Percentiles rank a stretch among this genome's conserved stretches.
These are phyloP conservation scores for Avahi laniger DNA, from an alignment of 2,797 vertebrate genomes.

Conservation along the genomic window DNA sequence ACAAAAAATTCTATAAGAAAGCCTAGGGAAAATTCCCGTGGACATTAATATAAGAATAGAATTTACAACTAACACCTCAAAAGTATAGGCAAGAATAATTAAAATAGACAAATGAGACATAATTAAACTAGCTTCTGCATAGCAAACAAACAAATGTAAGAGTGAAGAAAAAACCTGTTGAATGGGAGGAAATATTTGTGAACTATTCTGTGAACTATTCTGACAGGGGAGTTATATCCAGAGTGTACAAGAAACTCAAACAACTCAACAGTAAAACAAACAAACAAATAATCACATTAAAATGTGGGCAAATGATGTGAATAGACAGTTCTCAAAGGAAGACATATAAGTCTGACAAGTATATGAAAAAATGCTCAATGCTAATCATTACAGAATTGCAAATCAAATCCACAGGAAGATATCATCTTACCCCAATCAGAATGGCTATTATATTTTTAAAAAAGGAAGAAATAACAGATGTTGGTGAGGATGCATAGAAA, in stretches of 20 bases:
- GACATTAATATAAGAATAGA: no score
- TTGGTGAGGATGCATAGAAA: background rate
- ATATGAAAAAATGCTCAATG: background rate
- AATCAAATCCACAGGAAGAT: background rate
- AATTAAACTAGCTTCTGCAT: no score
- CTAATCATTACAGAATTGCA: background rate
- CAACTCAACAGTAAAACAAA: background rate
- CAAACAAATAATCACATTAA: background rate
- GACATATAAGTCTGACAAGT: background rate
- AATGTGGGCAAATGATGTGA: background rate
- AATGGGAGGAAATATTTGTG: background rate
- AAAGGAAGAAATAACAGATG: background rate
- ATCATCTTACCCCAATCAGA: background rate
- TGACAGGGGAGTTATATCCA: background rate
- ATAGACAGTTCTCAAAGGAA: background rate
- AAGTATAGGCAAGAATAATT: no score
- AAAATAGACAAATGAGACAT: no score
- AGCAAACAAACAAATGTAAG: no score
- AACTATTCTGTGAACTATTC: background rate
- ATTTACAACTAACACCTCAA: no score
- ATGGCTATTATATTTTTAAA: background rate
- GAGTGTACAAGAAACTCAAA: background rate
- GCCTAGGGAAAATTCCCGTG: no score
- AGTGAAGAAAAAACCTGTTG: no score
- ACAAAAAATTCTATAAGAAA: no score